Evolutionary conservation across 2,113 vertebrate species (phyloP), one percentile per base, ranked within the genome.

Genomic region (Chaetorhynchus papuensis): DNA sequence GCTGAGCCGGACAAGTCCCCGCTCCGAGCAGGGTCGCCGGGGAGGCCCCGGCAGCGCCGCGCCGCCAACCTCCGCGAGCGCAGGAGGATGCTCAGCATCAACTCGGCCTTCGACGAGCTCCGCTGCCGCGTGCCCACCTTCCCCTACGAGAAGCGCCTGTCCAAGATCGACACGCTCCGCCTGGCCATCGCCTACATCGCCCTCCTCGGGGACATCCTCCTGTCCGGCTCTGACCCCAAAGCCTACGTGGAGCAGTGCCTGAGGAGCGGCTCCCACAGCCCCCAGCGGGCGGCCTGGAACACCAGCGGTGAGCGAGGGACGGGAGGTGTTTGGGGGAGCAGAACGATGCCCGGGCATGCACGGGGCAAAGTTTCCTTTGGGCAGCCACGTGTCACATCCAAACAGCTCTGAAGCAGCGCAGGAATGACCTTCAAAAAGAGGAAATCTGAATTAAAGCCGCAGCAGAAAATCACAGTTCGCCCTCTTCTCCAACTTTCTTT

Each of bases 141-240:
- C 59, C 98, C 98, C 0, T 98, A 98, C 17, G 98, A 98, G 97
- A 98, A 97, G 42, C 94, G 97, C 9, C 97, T 99, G 66, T 98
- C 99, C 31, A 99, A 99, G 95, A 98, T 98, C 0, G 98, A 98
- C 96, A 98, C 98, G 0, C 97, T 99, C 28, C 65, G 96, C 10
- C 64, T 98, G 88, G 98, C 98, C 77, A 98, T 98, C 3, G 98
- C 98, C 10, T 99, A 98, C 97, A 98, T 98, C 9, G 97, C 98
- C 13, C 97, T 98, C 20, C 98, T 99, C 17, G 47, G 98, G 1
- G 98, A 99, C 90, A 98, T 98, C 80, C 97, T 99, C 16, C 31
- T 97, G 90, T 98, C 98, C 0, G 98, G 98, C 4, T 95, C 96
- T 1, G 96, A 98, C 24, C 98, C 98, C 75, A 98, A 97, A 8